phyloP scores from a whole-genome alignment of 1,140 invertebrate genomes.

The Pectinophora gossypiella region DNA sequence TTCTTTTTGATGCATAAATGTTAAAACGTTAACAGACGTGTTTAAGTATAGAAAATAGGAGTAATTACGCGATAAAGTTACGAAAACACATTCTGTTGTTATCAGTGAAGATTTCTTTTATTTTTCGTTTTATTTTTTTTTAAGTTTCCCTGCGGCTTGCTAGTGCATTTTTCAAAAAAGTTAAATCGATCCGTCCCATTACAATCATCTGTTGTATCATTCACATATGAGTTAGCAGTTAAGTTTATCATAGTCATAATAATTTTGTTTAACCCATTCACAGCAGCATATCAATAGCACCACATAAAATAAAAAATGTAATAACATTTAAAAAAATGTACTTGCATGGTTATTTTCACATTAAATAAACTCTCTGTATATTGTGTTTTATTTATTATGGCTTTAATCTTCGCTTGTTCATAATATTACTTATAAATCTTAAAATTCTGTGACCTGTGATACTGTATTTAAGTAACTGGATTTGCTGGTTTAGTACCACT shows the following conservation, averaged over 20 bases:
- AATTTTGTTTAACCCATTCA: conserved; percentile 57
- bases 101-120: conserved; percentile 11
- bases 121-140: conserved; percentile 3
- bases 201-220: conserved; percentile 18
- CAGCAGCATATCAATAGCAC: conserved; percentile 60
- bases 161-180: conserved; percentile 23
- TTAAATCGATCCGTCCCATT: conserved; percentile 26
- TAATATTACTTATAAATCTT: too few relatives aligned
- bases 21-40: background rate
- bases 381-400: conserved; percentile 18
- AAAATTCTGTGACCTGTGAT: too few relatives aligned
- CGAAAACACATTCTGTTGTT: conserved; percentile 24
- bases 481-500: too few relatives aligned
- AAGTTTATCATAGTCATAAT: conserved; percentile 38
- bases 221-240: conserved; percentile 28
- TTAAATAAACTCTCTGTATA: conserved; percentile 54
- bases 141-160: conserved; percentile 10
- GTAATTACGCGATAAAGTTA: conserved; percentile 13
- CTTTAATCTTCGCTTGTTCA: too few relatives aligned
- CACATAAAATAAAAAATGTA: conserved; percentile 49
- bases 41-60: too few relatives aligned
- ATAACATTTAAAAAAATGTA: conserved; percentile 62
- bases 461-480: too few relatives aligned
- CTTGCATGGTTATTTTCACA: conserved; percentile 64
- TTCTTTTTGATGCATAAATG: background rate